Evolutionary conservation across 2,113 vertebrate genomes (phyloP), one percentile per base, ranked within the genome.

Genomic region (Otolemur garnettii): DNA sequence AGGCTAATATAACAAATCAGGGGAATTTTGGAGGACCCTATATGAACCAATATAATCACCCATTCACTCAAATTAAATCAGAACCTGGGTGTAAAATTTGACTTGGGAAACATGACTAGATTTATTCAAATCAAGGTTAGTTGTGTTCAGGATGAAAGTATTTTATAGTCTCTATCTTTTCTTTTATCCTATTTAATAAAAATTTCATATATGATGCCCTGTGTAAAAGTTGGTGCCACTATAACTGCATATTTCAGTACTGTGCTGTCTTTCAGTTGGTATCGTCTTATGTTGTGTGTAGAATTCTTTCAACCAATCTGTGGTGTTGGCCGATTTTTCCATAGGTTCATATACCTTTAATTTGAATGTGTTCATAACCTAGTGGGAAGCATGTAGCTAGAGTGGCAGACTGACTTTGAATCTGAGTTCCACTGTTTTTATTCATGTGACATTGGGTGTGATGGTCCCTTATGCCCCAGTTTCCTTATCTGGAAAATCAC

Each of bases 401-500:
- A 24, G 8, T 10, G 30, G 7, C 26, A 13, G 57, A 24, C 13
- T 30, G 57, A 55, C 11, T 57, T 15, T 64, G 72, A 77, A 66
- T 66, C 13, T 14, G 30, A 91, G 17, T 14, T 75, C 15, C 42
- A 30, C 8, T 5, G 5, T 69, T 84, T 79, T 80, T 81, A 87
- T 53, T 68, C 64, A 45, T 77, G 24, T 82, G 86, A 45, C 64
- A n/a, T 4, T 26, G 22, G 2, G 53, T 59, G 59, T 87, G 64
- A 80, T 71, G 83, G 6, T 5, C 12, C 21, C 66, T 87, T 50
- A 0, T 50, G 1, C 35, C 15, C 33, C 42, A 26, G 26, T 89
- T 82, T 94, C 30, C 18, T 72, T 30, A 90, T 77, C 69, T 95
- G n/a, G 33, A 80, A 87, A 91, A 53, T 33, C 26, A 93, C 35